Evolutionary conservation across 1,140 invertebrate species (phyloP).

Genomic region (Colletes latitarsis): DNA sequence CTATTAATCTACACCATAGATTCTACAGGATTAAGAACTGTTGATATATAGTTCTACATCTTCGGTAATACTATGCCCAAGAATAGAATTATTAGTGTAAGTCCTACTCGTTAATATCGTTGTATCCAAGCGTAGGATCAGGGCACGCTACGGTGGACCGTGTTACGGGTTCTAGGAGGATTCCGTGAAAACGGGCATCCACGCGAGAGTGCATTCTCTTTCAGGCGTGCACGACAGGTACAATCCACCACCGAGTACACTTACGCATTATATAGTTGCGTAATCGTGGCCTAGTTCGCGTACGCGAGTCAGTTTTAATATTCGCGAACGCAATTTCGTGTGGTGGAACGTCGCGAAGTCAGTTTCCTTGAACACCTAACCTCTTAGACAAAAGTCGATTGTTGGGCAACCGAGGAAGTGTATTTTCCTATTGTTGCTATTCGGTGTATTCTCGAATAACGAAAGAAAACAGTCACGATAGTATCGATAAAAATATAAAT

Average conservation of each 20-base stretch:
- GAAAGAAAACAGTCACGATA: no score
- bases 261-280: slow-evolving; percentile 41
- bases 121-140: no score
- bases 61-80: no score
- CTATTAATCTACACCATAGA: no score
- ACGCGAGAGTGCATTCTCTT: slow-evolving; percentile 42
- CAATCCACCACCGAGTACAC: slow-evolving; percentile 10
- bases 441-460: no score
- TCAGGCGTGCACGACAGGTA: slow-evolving; percentile 17
- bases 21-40: no score
- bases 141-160: not conserved
- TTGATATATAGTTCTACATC: no score
- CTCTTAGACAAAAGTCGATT: not conserved
- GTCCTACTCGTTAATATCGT: no score
- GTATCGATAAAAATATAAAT: no score
- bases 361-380: not conserved
- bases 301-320: slow-evolving; percentile 17
- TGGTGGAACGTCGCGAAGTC: not conserved
- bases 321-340: slow-evolving; percentile 20
- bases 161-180: slow-evolving; percentile 10
- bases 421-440: no score
- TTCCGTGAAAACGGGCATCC: slow-evolving; percentile 25
- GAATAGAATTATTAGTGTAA: no score
- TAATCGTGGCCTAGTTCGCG: slow-evolving; percentile 49
- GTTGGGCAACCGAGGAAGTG: not conserved